These are phyloP conservation scores for Epistrophe eligans DNA, from an alignment of 2,888 invertebrate genomes.

Conservation along the genomic window DNA sequence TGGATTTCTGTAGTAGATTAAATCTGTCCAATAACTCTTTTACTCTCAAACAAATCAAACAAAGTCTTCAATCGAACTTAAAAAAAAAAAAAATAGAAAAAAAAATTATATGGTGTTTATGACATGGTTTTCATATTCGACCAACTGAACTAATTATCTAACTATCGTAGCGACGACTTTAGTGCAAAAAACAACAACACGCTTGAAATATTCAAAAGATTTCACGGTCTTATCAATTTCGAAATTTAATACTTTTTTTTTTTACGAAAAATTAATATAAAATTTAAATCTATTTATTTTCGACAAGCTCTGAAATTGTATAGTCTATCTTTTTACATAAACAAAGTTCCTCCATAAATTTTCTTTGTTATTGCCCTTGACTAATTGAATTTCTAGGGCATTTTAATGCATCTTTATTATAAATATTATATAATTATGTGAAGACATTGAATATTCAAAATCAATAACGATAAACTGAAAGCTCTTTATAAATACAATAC, in stretches of 20 bases:
- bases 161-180: too few relatives aligned
- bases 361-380: constrained; percentile 30
- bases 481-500: not conserved
- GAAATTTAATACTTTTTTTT: not conserved
- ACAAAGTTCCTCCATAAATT: not conserved
- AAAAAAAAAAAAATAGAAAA: too few relatives aligned
- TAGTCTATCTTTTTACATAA: not conserved
- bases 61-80: too few relatives aligned
- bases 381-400: constrained; percentile 16
- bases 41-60: too few relatives aligned
- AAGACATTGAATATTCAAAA: constrained; percentile 45
- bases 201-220: too few relatives aligned
- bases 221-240: not conserved
- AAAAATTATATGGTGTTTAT: too few relatives aligned
- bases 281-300: not conserved
- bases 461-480: constrained; percentile 40
- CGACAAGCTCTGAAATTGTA: not conserved
- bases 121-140: too few relatives aligned
- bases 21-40: too few relatives aligned
- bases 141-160: too few relatives aligned
- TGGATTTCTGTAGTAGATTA: too few relatives aligned
- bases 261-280: not conserved
- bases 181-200: too few relatives aligned
- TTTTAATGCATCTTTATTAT: not conserved
- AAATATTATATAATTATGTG: not conserved